phyloP scores from a whole-genome alignment of 2,888 invertebrate genomes.

The Cerceris ruficornis region DNA sequence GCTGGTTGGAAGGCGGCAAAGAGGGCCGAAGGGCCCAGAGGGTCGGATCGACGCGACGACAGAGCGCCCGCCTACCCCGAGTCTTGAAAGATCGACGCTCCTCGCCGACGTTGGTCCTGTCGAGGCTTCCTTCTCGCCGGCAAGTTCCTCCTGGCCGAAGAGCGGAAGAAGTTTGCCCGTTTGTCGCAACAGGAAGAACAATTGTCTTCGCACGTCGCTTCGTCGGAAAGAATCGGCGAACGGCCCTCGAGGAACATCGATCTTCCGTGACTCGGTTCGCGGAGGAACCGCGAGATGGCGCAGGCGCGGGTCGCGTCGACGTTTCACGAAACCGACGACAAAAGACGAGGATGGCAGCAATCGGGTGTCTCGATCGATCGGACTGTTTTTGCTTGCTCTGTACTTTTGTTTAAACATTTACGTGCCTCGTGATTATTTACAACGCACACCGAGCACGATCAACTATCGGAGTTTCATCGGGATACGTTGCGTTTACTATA shows the following conservation, averaged over 20 bases:
- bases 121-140: too few relatives aligned
- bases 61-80: not conserved
- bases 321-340: slow-evolving; percentile 22
- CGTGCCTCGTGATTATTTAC: slow-evolving; percentile 61
- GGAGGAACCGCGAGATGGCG: not conserved
- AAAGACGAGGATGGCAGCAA: slow-evolving; percentile 48
- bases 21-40: slow-evolving; percentile 12
- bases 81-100: not conserved
- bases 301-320: not conserved
- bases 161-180: too few relatives aligned
- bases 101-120: too few relatives aligned
- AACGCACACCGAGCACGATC: slow-evolving; percentile 62
- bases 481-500: slow-evolving; percentile 53
- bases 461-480: slow-evolving; percentile 54
- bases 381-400: not conserved
- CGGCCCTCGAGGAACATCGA: too few relatives aligned
- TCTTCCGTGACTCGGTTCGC: not conserved
- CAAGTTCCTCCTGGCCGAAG: too few relatives aligned
- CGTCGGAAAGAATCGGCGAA: too few relatives aligned
- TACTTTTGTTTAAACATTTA: slow-evolving; percentile 28
- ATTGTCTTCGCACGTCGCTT: too few relatives aligned
- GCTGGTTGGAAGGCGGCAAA: too few relatives aligned
- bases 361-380: slow-evolving; percentile 38
- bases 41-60: slow-evolving; percentile 17
- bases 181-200: too few relatives aligned